phyloP scores from a whole-genome alignment of 2,888 invertebrate species.

The Epicampocera succincta region DNA sequence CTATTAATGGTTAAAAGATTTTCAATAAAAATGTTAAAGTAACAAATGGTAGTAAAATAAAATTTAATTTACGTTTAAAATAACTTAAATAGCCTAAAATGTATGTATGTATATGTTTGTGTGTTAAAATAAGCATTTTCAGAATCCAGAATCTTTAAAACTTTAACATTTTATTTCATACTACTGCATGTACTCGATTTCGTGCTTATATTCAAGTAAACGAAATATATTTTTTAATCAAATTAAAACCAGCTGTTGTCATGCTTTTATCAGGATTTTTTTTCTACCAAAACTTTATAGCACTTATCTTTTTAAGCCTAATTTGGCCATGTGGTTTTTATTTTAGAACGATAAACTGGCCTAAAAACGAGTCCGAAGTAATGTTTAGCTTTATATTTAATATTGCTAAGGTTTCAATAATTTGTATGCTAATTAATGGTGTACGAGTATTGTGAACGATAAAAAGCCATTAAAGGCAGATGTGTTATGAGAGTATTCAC shows the following conservation, averaged over 20 bases:
- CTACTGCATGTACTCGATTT: too few species aligned
- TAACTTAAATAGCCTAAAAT: too few species aligned
- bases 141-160: too few species aligned
- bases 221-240: too few species aligned
- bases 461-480: conserved; percentile 42
- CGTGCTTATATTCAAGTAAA: too few species aligned
- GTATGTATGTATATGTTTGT: too few species aligned
- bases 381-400: background rate
- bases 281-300: background rate
- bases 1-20: too few species aligned
- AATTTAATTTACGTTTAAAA: too few species aligned
- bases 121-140: too few species aligned
- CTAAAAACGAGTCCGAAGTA: background rate
- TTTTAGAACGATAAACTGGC: conserved; percentile 1
- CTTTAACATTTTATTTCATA: too few species aligned
- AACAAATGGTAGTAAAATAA: too few species aligned
- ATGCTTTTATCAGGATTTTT: background rate
- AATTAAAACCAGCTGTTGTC: conserved; percentile 31
- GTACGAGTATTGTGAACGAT: conserved; percentile 32
- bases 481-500: background rate
- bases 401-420: conserved; percentile 45
- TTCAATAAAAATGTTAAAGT: too few species aligned
- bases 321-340: conserved; percentile 32
- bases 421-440: conserved; percentile 62
- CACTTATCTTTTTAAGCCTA: background rate